Evolutionary conservation across 2,113 vertebrate genomes (phyloP).

Genomic region (Pluvialis apricaria): DNA sequence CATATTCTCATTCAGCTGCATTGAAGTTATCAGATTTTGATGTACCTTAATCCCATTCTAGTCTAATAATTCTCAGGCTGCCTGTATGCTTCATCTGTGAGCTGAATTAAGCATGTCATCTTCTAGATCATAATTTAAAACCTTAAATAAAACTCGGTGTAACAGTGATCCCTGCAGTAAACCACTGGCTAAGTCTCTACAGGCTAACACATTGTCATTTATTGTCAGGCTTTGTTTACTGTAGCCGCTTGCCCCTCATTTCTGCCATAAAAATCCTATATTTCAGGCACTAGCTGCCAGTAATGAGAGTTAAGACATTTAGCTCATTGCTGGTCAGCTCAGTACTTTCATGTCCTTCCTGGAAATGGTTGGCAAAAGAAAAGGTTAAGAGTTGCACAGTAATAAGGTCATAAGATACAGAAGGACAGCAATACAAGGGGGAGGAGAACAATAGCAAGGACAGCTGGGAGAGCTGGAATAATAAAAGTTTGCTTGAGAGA

Average conservation of each 20-base stretch:
- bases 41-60: neutral
- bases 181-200: neutral
- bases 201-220: neutral
- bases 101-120: neutral
- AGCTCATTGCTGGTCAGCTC: neutral
- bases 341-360: constrained; percentile 16
- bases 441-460: constrained; percentile 17
- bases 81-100: neutral
- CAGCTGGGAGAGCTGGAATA: constrained; percentile 14
- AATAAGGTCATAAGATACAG: constrained; percentile 37
- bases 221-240: neutral
- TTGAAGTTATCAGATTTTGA: neutral
- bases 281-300: neutral
- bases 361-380: constrained; percentile 8
- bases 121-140: neutral
- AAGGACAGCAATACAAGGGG: constrained; percentile 18
- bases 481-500: constrained; percentile 19
- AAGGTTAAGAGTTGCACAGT: constrained; percentile 30
- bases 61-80: neutral
- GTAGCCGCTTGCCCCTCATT: neutral
- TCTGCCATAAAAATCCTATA: neutral
- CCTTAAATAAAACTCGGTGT: neutral
- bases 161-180: neutral
- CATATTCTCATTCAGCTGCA: neutral
- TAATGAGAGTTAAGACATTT: constrained; percentile 7